Base-by-base conservation (phyloP, 2,888 invertebrate genomes). In the Lagria hirta region DNA sequence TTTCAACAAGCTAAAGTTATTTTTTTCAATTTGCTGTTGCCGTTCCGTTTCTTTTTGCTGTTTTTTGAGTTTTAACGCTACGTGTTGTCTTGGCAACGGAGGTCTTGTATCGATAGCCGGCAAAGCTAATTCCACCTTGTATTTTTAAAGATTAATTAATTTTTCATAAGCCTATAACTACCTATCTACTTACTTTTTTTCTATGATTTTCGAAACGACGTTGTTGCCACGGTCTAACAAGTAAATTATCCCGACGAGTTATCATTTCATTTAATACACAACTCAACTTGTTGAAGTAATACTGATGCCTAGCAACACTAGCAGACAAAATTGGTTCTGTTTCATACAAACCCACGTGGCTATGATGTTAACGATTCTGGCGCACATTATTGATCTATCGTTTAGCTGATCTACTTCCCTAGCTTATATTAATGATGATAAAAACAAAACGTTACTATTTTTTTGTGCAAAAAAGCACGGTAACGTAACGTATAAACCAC, bases 211-310 rank as follows among this genome's bases (percentile, higher is more conserved):
- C 78, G 68, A 79, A 86, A 47, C 82, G 74, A 51, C 83, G 73
- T 29, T 82, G 77, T 60, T 84, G 80, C 83, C 85, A 86, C 1
- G 86, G 87, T 51, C 80, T 77, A 37, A 80, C 75, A 35, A 86
- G 72, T 35, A 87, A 71, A 66, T 86, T 84, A 60, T 87, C 86
- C 56, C 83, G 74, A 45, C 82, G 75, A 4, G 86, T 83, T 61
- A 86, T 73, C 87, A 87, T 83, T 50, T 12, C 13, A 13, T 4
- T 23, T 4, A 7, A 7, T 18, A 18, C 18, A 18, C 18, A 5
- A 18, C 6, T 5, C 6, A 7, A 18, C 6, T 5, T 18, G 18
- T 18, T 18, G 18, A 6, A 7, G 18, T 18, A 7, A 5, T 18
- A 6, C 18, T 7, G 18, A 5, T 18, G 18, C 18, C 18, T 18